Conservation (phyloP, 2,113 vertebrate genomes). For the Ictalurus punctatus region DNA sequence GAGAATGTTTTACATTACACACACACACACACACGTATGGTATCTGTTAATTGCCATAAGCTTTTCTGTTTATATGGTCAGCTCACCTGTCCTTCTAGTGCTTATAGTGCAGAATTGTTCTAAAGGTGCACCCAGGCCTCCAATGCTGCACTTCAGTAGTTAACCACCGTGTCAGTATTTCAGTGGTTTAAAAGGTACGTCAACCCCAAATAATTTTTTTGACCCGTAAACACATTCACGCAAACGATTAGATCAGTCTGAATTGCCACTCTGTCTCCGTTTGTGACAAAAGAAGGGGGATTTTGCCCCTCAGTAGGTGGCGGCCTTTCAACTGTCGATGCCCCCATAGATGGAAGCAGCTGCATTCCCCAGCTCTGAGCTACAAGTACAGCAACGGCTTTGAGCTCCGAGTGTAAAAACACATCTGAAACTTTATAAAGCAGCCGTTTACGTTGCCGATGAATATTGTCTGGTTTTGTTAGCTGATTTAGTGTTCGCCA, state of each 20-base stretch:
- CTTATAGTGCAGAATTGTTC: background rate
- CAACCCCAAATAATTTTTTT: background rate
- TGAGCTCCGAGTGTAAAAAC: background rate
- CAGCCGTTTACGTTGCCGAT: background rate
- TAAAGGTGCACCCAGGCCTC: background rate
- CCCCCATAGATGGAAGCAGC: background rate
- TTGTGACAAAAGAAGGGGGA: background rate
- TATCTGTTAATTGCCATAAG: constrained; percentile 18
- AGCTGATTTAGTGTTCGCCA: background rate
- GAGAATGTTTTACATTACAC: constrained; percentile 7
- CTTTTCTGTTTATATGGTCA: background rate
- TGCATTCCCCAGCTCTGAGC: background rate
- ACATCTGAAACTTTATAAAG: background rate
- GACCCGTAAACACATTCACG: background rate
- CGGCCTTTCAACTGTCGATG: background rate
- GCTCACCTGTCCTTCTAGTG: background rate
- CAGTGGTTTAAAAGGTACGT: background rate
- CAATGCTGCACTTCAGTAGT: background rate
- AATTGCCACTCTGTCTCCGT: background rate
- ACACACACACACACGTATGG: background rate
- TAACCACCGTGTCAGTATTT: background rate
- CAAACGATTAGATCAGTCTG: background rate
- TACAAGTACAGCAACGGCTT: background rate
- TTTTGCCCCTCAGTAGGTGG: background rate
- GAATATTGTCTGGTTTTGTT: background rate